phyloP scores from a whole-genome alignment of 2,113 vertebrate genomes.

The Willisornis vidua region DNA sequence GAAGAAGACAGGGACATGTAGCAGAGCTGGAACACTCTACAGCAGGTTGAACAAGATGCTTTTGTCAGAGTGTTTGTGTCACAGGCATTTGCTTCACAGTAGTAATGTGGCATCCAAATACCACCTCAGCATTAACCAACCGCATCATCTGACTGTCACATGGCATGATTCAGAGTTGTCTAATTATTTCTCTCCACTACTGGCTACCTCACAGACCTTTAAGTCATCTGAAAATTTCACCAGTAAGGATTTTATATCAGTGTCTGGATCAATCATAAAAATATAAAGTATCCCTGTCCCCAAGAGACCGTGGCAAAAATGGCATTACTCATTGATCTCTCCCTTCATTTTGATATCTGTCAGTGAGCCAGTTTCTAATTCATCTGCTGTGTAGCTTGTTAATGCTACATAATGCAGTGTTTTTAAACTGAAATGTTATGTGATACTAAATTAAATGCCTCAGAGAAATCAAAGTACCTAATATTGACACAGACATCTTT shows the following conservation, averaged over 20 bases:
- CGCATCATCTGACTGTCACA: rapidly evolving
- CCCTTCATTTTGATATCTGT: slow-evolving; percentile 4
- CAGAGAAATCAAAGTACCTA: slow-evolving; percentile 16
- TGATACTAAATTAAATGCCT: slow-evolving; percentile 15
- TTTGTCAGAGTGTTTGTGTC: background rate
- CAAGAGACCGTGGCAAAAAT: background rate
- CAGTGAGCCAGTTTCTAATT: slow-evolving; percentile 18
- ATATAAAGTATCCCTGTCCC: background rate
- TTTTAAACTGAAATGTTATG: slow-evolving; percentile 22
- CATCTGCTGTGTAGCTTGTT: background rate
- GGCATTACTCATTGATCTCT: slow-evolving; percentile 18
- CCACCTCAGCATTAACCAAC: background rate
- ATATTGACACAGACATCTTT: background rate
- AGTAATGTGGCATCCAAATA: rapidly evolving
- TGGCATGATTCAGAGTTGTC: background rate
- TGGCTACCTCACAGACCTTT: background rate
- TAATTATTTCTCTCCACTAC: background rate
- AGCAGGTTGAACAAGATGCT: background rate
- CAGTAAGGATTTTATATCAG: background rate
- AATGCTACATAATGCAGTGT: background rate
- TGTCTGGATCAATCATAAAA: background rate
- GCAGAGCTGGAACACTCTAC: background rate
- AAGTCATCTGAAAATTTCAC: background rate
- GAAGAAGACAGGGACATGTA: background rate
- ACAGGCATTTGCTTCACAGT: background rate